Evolutionary conservation across 2,113 vertebrate species (phyloP).

Genomic region (Thermophis baileyi): DNA sequence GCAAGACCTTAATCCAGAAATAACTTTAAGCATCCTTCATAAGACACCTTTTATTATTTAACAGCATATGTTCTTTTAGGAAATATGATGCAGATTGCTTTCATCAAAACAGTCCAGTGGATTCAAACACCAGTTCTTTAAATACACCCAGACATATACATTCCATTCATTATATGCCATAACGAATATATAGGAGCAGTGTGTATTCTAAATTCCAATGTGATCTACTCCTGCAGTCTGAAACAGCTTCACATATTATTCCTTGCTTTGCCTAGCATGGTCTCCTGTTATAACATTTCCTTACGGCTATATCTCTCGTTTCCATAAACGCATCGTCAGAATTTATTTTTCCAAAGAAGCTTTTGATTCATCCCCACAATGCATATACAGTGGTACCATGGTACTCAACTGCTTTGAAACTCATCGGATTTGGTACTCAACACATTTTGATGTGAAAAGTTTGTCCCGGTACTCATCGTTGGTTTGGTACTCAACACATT

Average conservation of each 20-base stretch:
- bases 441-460: not conserved
- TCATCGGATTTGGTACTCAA: not conserved
- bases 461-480: too few relatives aligned
- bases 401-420: not conserved
- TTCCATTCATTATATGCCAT: not conserved
- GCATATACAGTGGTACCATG: not conserved
- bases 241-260: not conserved
- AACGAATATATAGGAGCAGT: not conserved
- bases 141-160: not conserved
- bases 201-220: not conserved
- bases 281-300: not conserved
- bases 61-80: not conserved
- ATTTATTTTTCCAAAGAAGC: not conserved
- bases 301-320: not conserved
- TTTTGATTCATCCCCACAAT: not conserved
- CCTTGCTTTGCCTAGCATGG: not conserved
- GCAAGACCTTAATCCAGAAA: not conserved
- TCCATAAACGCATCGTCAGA: not conserved
- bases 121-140: not conserved
- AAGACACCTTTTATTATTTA: not conserved
- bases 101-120: not conserved
- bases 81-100: not conserved
- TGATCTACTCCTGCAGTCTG: not conserved
- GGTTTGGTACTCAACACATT: not conserved
- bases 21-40: not conserved